phyloP scores from a whole-genome alignment of 1,140 invertebrate species.

The Lepidotrigona ventralis region DNA sequence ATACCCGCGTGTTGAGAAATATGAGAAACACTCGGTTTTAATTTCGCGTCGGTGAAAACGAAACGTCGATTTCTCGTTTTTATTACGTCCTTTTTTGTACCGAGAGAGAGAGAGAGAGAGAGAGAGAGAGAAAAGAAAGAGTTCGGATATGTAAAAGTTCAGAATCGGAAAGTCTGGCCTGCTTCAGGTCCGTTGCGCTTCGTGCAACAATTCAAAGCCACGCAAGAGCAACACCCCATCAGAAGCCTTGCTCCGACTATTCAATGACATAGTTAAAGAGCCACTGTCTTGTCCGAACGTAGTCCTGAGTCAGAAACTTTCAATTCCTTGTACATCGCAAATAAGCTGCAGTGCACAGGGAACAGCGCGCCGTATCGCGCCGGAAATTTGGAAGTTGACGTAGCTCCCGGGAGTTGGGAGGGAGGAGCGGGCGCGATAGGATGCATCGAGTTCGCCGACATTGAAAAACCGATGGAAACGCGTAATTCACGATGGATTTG shows the following conservation, averaged over 20 bases:
- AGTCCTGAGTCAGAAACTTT: slow-evolving; percentile 35
- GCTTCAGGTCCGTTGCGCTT: not conserved
- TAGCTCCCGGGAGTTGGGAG: slow-evolving; percentile 25
- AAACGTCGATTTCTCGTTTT: slow-evolving; percentile 35
- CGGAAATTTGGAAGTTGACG: slow-evolving; percentile 58
- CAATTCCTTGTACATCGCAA: slow-evolving; percentile 55
- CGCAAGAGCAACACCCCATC: too few relatives aligned
- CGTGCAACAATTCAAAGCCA: too few relatives aligned
- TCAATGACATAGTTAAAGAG: slow-evolving; percentile 1
- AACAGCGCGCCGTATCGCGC: not conserved
- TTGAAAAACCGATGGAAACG: slow-evolving; percentile 53
- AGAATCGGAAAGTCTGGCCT: not conserved
- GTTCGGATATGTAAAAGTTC: not conserved
- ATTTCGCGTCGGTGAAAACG: slow-evolving; percentile 16
- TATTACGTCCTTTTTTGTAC: not conserved
- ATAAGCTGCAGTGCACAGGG: slow-evolving; percentile 28
- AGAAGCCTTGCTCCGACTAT: not conserved
- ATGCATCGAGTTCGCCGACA: slow-evolving; percentile 19
- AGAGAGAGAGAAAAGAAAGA: too few relatives aligned
- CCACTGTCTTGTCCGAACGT: not conserved
- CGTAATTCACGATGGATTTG: slow-evolving; percentile 47
- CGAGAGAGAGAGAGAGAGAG: not conserved
- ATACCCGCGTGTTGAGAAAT: slow-evolving; percentile 33
- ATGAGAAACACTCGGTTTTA: slow-evolving; percentile 38
- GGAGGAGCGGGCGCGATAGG: not conserved